Conservation (phyloP, 2,888 invertebrate species). For the Gymnoscelis rufifasciata region DNA sequence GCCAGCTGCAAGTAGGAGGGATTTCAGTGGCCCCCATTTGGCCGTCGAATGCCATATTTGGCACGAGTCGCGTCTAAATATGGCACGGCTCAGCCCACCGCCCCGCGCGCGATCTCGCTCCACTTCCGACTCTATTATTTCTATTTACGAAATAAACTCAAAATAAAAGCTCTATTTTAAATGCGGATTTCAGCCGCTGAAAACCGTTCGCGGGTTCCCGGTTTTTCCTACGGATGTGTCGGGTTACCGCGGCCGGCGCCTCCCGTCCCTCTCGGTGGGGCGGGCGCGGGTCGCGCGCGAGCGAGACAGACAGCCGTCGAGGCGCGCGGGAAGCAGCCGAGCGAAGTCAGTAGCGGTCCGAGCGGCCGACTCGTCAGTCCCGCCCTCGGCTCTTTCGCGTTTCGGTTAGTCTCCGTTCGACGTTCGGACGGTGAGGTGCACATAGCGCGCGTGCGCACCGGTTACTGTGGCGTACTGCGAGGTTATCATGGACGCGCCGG, state of each 20-base stretch:
- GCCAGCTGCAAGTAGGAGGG: constrained; percentile 82
- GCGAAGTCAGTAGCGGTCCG: constrained; percentile 79
- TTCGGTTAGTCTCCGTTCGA: constrained; percentile 77
- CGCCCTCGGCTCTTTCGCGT: constrained; percentile 75
- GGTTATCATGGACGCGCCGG: constrained; percentile 91
- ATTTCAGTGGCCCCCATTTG: constrained; percentile 89
- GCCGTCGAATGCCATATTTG: constrained; percentile 89
- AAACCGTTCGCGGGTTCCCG: constrained; percentile 70
- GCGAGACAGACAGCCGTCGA: constrained; percentile 68
- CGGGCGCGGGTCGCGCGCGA: constrained; percentile 34
- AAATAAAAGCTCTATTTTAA: constrained; percentile 78
- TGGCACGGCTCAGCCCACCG: constrained; percentile 85
- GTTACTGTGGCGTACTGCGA: constrained; percentile 81
- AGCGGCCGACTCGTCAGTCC: constrained; percentile 80
- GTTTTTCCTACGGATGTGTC: constrained; percentile 75
- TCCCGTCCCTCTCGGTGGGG: constrained; percentile 53
- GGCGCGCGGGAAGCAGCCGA: constrained; percentile 63
- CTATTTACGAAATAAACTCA: constrained; percentile 79
- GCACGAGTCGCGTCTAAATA: constrained; percentile 89
- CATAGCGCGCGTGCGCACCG: constrained; percentile 74
- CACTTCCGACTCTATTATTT: constrained; percentile 78
- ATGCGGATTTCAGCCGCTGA: constrained; percentile 74
- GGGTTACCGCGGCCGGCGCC: constrained; percentile 59
- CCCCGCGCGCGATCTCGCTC: constrained; percentile 50
- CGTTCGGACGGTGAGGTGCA: constrained; percentile 75